Percentiles rank a stretch among this genome's conserved stretches.
Evolutionary conservation across 2,797 vertebrate species (phyloP).

Genomic region (Xenentodon cancila): DNA sequence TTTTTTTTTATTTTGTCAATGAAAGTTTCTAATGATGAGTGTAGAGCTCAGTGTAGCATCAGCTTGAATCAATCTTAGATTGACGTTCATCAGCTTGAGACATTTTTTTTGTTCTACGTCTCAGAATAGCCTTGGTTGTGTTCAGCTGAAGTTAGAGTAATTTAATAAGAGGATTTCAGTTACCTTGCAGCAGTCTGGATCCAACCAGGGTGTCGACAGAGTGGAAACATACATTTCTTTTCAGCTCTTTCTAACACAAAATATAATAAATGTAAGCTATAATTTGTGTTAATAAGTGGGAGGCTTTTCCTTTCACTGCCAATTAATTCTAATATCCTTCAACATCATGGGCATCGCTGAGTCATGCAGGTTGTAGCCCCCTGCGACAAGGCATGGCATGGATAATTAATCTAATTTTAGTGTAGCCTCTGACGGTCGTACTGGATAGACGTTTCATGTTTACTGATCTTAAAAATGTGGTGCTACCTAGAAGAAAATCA

Average conservation of each 20-base stretch:
- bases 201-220: background rate
- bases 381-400: slow-evolving; percentile 32
- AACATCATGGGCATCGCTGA: slow-evolving; percentile 42
- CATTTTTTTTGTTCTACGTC: background rate
- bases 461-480: slow-evolving; percentile 2
- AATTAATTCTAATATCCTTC: slow-evolving; percentile 64
- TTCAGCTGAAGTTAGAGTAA: slow-evolving; percentile 26
- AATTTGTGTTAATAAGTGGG: slow-evolving; percentile 53
- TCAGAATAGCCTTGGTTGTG: background rate
- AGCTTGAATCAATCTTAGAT: background rate
- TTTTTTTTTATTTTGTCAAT: background rate
- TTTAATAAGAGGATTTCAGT: slow-evolving; percentile 32
- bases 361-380: slow-evolving; percentile 38
- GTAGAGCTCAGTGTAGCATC: slow-evolving; percentile 6
- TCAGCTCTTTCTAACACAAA: background rate
- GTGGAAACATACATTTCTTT: slow-evolving; percentile 8
- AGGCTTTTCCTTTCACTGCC: slow-evolving; percentile 51
- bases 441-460: slow-evolving; percentile 45
- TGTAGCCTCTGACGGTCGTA: slow-evolving; percentile 31
- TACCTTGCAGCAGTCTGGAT: background rate
- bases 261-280: slow-evolving; percentile 42
- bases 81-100: slow-evolving; percentile 23
- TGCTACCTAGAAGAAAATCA: background rate
- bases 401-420: slow-evolving; percentile 73
- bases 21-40: slow-evolving; percentile 9